Conservation (phyloP, 2,113 vertebrate species). For the Calidris pygmaea region DNA sequence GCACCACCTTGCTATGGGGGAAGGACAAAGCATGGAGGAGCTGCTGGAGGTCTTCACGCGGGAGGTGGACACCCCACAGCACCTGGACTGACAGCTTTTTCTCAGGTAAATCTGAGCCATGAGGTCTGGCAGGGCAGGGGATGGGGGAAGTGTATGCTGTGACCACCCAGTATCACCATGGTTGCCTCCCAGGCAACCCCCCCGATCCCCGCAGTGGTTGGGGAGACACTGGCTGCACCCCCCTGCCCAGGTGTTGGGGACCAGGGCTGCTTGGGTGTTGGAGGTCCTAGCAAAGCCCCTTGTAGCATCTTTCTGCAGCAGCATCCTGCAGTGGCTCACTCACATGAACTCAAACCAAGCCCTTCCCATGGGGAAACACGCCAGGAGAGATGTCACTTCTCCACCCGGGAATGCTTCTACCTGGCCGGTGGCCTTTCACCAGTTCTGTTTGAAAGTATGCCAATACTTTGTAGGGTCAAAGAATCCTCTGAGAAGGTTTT, state of each 20-base stretch:
- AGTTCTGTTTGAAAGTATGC: neutral
- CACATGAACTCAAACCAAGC: neutral
- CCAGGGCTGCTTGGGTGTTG: rapidly evolving
- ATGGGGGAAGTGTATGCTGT: rapidly evolving
- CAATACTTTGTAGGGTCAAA: neutral
- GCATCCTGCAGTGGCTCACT: neutral
- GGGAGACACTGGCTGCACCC: neutral
- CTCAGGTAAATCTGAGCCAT: neutral
- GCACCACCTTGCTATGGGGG: neutral
- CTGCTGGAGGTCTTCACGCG: neutral
- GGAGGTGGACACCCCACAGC: neutral
- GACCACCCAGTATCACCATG: neutral
- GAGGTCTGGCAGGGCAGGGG: neutral
- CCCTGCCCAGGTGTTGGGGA: neutral
- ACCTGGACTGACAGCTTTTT: neutral
- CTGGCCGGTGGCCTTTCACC: neutral
- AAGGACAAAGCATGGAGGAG: neutral
- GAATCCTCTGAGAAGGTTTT: neutral
- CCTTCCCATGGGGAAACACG: rapidly evolving
- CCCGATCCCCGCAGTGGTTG: rapidly evolving
- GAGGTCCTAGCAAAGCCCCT: rapidly evolving
- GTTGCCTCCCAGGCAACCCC: neutral
- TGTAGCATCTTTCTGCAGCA: neutral
- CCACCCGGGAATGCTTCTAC: rapidly evolving
- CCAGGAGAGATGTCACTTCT: rapidly evolving